These are phyloP conservation scores for Tetranychus truncatus DNA, from an alignment of 2,888 invertebrate species.

Conservation along the genomic window DNA sequence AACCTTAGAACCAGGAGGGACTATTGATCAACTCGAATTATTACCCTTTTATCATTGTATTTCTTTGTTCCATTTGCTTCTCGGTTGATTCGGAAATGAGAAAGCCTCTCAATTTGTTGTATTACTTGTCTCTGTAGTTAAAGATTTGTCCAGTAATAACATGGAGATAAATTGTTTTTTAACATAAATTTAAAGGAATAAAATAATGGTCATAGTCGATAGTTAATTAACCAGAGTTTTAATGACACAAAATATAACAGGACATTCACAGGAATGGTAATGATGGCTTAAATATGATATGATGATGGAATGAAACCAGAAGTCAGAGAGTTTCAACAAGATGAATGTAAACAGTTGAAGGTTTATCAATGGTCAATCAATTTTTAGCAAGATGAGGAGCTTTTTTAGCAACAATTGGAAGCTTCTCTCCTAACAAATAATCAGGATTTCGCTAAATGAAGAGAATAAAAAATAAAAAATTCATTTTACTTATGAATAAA, in stretches of 20 bases:
- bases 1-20: slow-evolving; percentile 42
- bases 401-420: slow-evolving; percentile 82
- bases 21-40: slow-evolving; percentile 14
- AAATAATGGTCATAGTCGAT: too few species aligned
- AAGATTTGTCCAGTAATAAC: too few species aligned
- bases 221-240: too few species aligned
- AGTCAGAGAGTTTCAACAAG: not conserved
- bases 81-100: too few species aligned
- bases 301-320: not conserved
- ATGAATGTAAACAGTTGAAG: not conserved
- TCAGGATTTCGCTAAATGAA: slow-evolving; percentile 33
- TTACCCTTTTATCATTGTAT: slow-evolving; percentile 21
- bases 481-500: not conserved
- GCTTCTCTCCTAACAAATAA: slow-evolving; percentile 60
- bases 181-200: too few species aligned
- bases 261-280: too few species aligned
- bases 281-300: too few species aligned
- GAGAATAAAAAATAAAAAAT: not conserved
- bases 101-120: too few species aligned
- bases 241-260: too few species aligned
- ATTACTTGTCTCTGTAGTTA: too few species aligned
- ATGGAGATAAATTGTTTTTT: too few species aligned
- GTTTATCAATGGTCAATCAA: not conserved
- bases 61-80: too few species aligned
- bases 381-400: slow-evolving; percentile 39